phyloP scores from a whole-genome alignment of 1,140 invertebrate species.

The Trachymyrmex septentrionalis region DNA sequence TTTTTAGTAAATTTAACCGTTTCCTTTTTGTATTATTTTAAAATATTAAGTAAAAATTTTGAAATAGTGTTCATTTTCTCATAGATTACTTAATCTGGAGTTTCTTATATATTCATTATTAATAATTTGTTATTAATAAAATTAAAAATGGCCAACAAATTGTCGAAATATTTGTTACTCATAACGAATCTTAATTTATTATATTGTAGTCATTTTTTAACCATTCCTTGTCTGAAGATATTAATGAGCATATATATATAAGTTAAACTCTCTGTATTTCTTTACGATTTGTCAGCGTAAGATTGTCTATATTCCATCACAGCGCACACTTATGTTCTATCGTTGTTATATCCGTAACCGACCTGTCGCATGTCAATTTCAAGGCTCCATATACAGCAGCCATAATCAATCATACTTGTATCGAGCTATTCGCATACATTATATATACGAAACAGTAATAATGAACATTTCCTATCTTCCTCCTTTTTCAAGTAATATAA shows the following conservation, averaged over 20 bases:
- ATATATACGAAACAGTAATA: background rate
- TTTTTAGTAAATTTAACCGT: background rate
- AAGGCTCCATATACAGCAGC: background rate
- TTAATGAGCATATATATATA: background rate
- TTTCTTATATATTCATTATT: background rate
- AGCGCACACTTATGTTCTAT: background rate
- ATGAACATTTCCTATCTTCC: constrained; percentile 6
- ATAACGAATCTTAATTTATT: background rate
- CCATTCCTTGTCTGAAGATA: background rate
- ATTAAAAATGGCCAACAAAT: background rate
- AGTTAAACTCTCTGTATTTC: constrained; percentile 6
- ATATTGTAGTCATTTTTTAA: background rate
- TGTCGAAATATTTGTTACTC: background rate
- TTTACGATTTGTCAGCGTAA: background rate
- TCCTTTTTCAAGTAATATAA: background rate
- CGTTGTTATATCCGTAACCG: constrained; percentile 5
- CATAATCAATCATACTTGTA: background rate
- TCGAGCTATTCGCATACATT: background rate
- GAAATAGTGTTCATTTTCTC: background rate
- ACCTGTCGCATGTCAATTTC: constrained; percentile 31
- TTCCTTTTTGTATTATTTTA: background rate
- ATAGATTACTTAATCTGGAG: constrained; percentile 4
- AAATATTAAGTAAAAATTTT: background rate
- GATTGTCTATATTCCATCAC: constrained; percentile 21
- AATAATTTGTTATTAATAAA: constrained; percentile 2